phyloP scores from a whole-genome alignment of 2,113 vertebrate genomes.

The Brachypteracias leptosomus region DNA sequence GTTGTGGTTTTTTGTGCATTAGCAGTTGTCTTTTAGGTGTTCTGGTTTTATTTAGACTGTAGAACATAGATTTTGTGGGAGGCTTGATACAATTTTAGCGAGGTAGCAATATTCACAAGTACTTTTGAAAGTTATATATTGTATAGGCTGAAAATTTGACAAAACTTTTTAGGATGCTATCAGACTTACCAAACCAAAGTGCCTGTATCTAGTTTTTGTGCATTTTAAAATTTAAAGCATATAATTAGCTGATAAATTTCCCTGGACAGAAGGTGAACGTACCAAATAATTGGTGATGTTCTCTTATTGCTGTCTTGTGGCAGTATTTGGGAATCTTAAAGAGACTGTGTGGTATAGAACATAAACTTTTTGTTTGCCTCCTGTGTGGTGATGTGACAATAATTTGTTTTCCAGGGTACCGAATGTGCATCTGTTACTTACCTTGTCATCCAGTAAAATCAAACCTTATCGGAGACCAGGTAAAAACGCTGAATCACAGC shows the following conservation, averaged over 20 bases:
- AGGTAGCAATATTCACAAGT: not conserved
- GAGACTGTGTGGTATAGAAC: not conserved
- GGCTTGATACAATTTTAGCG: not conserved
- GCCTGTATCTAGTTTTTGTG: not conserved
- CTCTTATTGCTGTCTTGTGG: not conserved
- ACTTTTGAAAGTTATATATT: not conserved
- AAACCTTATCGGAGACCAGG: constrained; percentile 82
- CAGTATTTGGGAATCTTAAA: not conserved
- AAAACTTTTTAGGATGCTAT: not conserved
- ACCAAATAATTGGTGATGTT: not conserved
- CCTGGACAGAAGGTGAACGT: not conserved
- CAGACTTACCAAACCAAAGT: not conserved
- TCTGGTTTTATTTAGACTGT: not conserved
- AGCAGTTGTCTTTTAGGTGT: not conserved
- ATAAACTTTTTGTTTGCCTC: not conserved
- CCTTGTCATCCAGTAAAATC: constrained; percentile 87
- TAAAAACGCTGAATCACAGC: constrained; percentile 26
- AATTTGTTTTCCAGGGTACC: constrained; percentile 80
- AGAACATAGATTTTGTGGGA: not conserved
- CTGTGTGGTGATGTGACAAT: not conserved
- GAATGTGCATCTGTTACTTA: constrained; percentile 97
- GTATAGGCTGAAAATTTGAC: accelerated
- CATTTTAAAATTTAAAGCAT: not conserved
- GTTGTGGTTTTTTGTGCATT: not conserved
- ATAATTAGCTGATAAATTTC: not conserved